Evolutionary conservation across 2,888 invertebrate species (phyloP), one percentile per base, ranked within the genome.

Genomic region (Himalopsyche kuldschensis): DNA sequence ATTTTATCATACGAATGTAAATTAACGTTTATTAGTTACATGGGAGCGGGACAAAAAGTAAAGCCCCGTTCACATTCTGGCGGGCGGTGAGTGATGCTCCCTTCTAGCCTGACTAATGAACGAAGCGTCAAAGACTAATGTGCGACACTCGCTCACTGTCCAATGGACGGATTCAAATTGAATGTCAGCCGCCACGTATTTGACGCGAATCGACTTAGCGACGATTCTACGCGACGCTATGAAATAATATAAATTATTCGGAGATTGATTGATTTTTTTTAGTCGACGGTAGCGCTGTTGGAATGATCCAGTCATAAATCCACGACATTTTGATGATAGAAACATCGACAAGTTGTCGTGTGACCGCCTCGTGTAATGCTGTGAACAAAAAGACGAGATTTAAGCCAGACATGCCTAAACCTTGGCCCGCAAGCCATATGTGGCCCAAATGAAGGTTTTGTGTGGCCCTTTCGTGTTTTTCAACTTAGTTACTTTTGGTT

Each of bases 71-170:
- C 69, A 35, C 35, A 55, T 81, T 69, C 77, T 69, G 78, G 82
- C 47, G 31, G 46, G 27, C 79, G 30, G 55, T 85, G 85, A 83
- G 55, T 55, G 85, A 83, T 85, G 81, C 47, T 46, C 47, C 20
- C 75, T 69, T 41, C 83, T 24, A 30, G 77, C 35, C 78, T 85
- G 85, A 85, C 83, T 84, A 85, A 85, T 85, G 80, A 84, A 80
- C 76, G 81, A 35, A 78, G 75, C 82, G 84, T 84, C 85, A 83
- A 83, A 83, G 82, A 84, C 82, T 85, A 85, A 85, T 84, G 84
- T 75, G 48, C 35, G 75, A 31, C 83, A 79, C 55, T 85, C 84
- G 24, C 80, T 85, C 84, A 85, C 81, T 85, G 85, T 85, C 85
- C 78, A 78, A 31, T 77, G 41, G 48, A 55, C 77, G 84, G 81